Percentiles rank a stretch among this genome's conserved stretches.
Evolutionary conservation across 2,797 vertebrate species (phyloP).

Genomic region (Furcifer pardalis): DNA sequence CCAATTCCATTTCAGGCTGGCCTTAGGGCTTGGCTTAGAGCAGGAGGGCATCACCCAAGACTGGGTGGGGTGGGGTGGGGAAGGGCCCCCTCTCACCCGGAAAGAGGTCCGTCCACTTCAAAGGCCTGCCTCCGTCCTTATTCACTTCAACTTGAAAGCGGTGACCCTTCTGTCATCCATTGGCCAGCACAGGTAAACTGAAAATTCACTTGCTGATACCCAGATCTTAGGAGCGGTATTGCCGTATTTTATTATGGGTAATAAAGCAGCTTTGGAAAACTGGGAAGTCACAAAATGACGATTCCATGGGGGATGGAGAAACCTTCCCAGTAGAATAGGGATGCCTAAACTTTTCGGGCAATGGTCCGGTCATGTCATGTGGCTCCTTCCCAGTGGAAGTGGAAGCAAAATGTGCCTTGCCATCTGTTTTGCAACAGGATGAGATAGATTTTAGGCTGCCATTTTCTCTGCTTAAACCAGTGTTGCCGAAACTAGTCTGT

Average conservation of each 20-base stretch:
- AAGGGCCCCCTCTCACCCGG: neutral
- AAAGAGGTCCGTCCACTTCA: neutral
- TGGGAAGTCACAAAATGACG: neutral
- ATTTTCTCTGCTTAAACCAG: too few species aligned
- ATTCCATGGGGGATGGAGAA: neutral
- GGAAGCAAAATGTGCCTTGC: too few species aligned
- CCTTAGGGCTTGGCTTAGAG: neutral
- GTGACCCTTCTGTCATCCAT: too few species aligned
- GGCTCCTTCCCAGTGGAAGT: too few species aligned
- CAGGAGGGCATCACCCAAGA: too few species aligned
- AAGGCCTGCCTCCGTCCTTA: neutral
- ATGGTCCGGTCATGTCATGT: too few species aligned
- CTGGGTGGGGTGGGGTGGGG: neutral
- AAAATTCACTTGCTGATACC: neutral
- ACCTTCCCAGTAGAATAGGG: too few species aligned
- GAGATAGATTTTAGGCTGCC: too few species aligned
- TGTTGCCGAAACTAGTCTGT: too few species aligned
- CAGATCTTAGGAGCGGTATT: neutral
- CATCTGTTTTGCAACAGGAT: too few species aligned
- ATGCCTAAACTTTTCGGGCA: too few species aligned
- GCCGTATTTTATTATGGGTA: neutral
- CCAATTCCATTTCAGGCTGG: neutral
- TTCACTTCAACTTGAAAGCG: neutral
- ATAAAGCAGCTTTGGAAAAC: neutral
- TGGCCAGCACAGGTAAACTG: neutral